Conservation (phyloP, 2,113 vertebrate species). For the Opisthocomus hoazin region DNA sequence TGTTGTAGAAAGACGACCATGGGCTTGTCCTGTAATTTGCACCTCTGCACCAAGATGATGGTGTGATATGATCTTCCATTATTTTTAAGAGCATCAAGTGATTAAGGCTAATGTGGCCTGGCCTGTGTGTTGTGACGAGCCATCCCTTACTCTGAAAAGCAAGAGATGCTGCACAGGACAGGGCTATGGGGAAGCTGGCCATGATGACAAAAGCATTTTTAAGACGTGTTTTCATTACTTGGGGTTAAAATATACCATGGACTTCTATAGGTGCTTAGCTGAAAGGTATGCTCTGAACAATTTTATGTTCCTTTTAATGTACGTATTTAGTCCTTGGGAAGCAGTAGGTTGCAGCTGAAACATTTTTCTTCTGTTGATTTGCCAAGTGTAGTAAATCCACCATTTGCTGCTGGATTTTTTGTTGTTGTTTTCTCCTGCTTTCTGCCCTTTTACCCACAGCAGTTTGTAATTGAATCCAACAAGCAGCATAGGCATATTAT, state of each 20-base stretch:
- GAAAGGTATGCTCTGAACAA: not conserved
- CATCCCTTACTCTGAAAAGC: not conserved
- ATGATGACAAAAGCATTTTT: not conserved
- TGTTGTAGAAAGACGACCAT: not conserved
- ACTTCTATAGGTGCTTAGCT: not conserved
- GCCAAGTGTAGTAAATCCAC: not conserved
- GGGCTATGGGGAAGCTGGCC: not conserved
- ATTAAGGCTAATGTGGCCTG: not conserved
- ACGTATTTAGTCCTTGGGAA: not conserved
- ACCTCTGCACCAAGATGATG: not conserved
- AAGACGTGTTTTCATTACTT: not conserved
- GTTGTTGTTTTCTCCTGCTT: not conserved
- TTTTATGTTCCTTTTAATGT: not conserved
- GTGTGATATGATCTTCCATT: not conserved
- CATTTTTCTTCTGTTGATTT: not conserved
- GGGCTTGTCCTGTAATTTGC: not conserved
- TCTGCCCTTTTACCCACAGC: not conserved
- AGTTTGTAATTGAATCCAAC: not conserved
- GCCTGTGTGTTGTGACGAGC: not conserved
- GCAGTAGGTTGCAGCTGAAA: not conserved
- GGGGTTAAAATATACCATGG: not conserved
- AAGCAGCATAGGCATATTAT: not conserved
- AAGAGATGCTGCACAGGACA: not conserved
- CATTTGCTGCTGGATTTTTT: not conserved
- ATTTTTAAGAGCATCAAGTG: not conserved